These are phyloP conservation scores for Gila robusta DNA, from an alignment of 2,797 vertebrate species.

Conservation along the genomic window DNA sequence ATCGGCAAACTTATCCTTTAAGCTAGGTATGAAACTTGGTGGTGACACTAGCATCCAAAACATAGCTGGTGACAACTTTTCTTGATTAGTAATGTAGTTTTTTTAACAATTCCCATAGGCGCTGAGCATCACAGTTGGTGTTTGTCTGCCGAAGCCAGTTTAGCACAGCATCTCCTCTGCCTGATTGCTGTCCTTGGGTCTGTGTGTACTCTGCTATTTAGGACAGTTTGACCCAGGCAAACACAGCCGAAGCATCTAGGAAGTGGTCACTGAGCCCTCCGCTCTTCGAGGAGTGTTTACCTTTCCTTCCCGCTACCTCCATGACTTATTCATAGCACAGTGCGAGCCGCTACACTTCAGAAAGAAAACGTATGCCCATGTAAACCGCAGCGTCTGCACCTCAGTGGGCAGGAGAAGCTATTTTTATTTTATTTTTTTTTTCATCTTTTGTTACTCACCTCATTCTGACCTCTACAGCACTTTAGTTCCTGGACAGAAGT, in stretches of 20 bases:
- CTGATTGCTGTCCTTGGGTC: conserved; percentile 27
- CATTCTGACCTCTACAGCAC: conserved; percentile 15
- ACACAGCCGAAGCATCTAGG: neutral
- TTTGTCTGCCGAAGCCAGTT: conserved; percentile 11
- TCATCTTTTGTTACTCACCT: conserved; percentile 5
- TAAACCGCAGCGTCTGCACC: conserved; percentile 24
- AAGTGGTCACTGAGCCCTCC: conserved; percentile 28
- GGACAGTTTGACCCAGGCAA: conserved; percentile 41
- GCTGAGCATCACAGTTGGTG: conserved; percentile 7
- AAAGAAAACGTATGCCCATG: conserved; percentile 35
- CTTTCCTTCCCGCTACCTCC: conserved; percentile 49
- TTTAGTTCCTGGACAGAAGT: neutral
- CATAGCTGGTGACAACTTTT: neutral
- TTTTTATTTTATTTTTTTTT: conserved; percentile 3
- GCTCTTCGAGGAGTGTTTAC: conserved; percentile 62
- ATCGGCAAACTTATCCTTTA: neutral
- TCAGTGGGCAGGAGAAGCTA: neutral
- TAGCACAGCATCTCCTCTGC: neutral
- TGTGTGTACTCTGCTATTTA: conserved; percentile 30
- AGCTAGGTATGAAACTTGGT: neutral
- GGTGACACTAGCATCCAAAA: neutral
- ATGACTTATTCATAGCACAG: conserved; percentile 74
- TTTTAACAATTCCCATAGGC: neutral
- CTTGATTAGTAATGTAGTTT: neutral
- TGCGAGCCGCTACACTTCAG: conserved; percentile 48